These are phyloP conservation scores for Xanthorhoe spadicearia DNA, from an alignment of 2,888 invertebrate genomes.

Conservation along the genomic window DNA sequence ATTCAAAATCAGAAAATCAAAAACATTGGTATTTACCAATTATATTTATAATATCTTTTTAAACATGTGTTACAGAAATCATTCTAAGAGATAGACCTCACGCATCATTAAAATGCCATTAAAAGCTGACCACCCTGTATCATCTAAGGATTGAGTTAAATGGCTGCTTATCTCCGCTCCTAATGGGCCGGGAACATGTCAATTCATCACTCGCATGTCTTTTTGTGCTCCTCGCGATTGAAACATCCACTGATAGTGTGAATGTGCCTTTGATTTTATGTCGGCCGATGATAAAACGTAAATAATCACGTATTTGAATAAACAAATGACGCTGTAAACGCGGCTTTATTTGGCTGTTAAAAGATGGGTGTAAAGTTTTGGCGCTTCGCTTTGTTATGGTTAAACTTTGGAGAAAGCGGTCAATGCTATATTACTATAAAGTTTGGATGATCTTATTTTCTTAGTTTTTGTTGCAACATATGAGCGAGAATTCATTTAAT, in stretches of 20 bases:
- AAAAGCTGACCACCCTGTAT: conserved; percentile 48
- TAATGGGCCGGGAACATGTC: conserved; percentile 82
- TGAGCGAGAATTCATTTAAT: too few relatives aligned
- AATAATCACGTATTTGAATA: conserved; percentile 59
- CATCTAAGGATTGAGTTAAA: conserved; percentile 77
- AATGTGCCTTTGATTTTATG: conserved; percentile 54
- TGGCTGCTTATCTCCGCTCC: conserved; percentile 76
- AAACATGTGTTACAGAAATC: not conserved
- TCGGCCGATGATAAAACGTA: conserved; percentile 59
- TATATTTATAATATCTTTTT: conserved; percentile 14
- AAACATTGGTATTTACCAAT: not conserved
- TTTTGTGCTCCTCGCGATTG: conserved; percentile 54
- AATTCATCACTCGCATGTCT: conserved; percentile 79
- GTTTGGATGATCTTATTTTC: not conserved
- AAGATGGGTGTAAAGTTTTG: conserved; percentile 27
- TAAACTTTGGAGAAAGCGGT: not conserved
- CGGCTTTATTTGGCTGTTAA: conserved; percentile 43
- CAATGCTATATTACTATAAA: not conserved
- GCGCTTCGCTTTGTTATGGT: conserved; percentile 14
- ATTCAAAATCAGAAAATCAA: not conserved
- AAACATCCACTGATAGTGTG: conserved; percentile 55
- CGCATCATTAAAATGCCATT: conserved; percentile 29
- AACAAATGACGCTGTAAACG: conserved; percentile 60
- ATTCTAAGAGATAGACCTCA: not conserved
- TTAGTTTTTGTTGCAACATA: too few relatives aligned